Evolutionary conservation across 2,888 invertebrate species (phyloP), one percentile per base, ranked within the genome.

Genomic region (Eristalis intricaria): DNA sequence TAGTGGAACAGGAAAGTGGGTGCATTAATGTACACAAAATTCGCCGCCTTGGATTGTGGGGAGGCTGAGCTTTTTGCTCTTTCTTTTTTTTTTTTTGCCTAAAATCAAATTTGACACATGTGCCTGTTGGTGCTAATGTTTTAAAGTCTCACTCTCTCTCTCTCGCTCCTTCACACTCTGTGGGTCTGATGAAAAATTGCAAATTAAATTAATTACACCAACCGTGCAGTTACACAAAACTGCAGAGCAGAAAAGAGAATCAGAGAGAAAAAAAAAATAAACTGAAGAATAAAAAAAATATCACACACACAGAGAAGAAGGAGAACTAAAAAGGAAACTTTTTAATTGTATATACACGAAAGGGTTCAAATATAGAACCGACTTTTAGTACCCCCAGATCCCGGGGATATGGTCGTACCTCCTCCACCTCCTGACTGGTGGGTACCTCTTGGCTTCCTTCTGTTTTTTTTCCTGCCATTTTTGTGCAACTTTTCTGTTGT

Each of bases 61-160:
- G 61, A 32, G 29, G 56, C 29, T 66, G 10, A 23, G 22, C 10
- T 10, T 15, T 23, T 15, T 23, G 11, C 3, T 60, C 60, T 13
- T 60, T 75, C 79, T 74, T 78, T 7, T 10, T 32, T 0, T 22
- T 84, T 79, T 71, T 75, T 84, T 22, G 66, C 60, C 87, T 84
- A 76, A 87, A 87, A 87, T 87, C 87, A 76, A 87, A 84, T 87
- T 84, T 87, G 87, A 87, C 87, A 87, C 87, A 87, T 87, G 87
- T 87, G 87, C 66, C 83, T 79, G 83, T 76, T 80, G 84, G 73
- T 84, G 79, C 76, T 84, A 87, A 87, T 84, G 87, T 80, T 84
- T 79, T 80, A 80, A 86, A 89, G 83, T 40, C 61, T 35, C 61
- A 61, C 70, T 80, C 74, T 61, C 35, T 22, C 75, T 23, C 63